Percentiles rank a stretch among this genome's conserved stretches.
phyloP scores from a whole-genome alignment of 2,113 vertebrate species.

The Clarias magur region DNA sequence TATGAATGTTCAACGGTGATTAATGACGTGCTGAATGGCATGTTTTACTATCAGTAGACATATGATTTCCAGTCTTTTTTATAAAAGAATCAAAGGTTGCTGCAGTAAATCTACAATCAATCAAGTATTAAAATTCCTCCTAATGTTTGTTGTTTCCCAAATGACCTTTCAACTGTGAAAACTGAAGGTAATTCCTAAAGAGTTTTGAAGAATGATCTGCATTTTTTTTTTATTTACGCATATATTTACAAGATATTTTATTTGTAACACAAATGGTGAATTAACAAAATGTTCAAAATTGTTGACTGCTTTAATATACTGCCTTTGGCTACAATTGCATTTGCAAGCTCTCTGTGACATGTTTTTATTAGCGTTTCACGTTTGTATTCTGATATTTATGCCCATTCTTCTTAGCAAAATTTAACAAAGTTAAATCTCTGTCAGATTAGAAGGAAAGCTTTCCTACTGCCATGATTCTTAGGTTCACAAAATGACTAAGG shows the following conservation, averaged over 20 bases:
- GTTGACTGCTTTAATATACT: not conserved
- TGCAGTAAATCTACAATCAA: too few relatives aligned
- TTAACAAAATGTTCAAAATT: not conserved
- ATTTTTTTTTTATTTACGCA: not conserved
- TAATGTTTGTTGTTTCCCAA: too few relatives aligned
- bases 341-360: not conserved
- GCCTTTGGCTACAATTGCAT: not conserved
- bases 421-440: not conserved
- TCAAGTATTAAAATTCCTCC: too few relatives aligned
- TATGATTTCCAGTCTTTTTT: slow-evolving; percentile 3
- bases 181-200: too few relatives aligned
- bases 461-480: not conserved
- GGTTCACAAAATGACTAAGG: not conserved
- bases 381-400: not conserved
- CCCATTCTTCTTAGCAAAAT: not conserved
- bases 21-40: not conserved
- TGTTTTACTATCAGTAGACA: not conserved
- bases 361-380: not conserved
- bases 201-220: too few relatives aligned
- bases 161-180: too few relatives aligned
- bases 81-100: not conserved
- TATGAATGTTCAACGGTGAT: not conserved
- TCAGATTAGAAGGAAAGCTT: not conserved
- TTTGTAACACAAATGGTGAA: not conserved
- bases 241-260: not conserved